Base-by-base conservation (phyloP, 2,888 invertebrate genomes). In the Zygogramma bicolorata region DNA sequence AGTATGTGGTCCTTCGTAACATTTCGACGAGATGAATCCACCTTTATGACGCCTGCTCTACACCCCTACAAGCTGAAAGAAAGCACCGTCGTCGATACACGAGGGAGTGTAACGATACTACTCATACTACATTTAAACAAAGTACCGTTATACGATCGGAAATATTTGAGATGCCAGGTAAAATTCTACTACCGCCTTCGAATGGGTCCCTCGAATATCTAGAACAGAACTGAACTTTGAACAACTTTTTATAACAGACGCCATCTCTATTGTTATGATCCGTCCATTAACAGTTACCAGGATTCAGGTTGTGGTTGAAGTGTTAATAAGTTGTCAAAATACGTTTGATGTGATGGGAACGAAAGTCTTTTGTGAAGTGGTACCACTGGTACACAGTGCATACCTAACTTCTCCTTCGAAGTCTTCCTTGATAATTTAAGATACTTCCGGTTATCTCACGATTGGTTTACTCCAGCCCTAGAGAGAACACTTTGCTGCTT, bases 211-310 rank as follows among this genome's bases (percentile, higher is more conserved):
- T 61, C 20, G 62, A 18, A 62, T 62, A 62, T 40, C 53, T 53
- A 53, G 25, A 40, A 27, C 40, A 40, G 25, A 62, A 62, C 62
- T 42, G 7, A 15, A 29, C 40, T 13, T 61, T 22, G 2, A 40
- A 38, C 62, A 7, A 27, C 62, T 62, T 62, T 62, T 62, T 42
- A 62, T 25, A 62, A 62, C 15, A 25, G 34, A 62, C 62, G 27
- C 42, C 38, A 42, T 62, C 42, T 42, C 42, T 25, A 38, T 62
- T 61, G 61, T 61, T 62, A 42, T 62, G 62, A 62, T 62, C 62
- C 42, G 29, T 22, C 62, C 62, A 62, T 62, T 62, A 62, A 62
- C 59, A 31, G 67, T 67, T 22, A 58, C 40, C 59, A 10, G 53
- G 42, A 67, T 67, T 42, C 40, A 58, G 58, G 58, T 59, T 59